phyloP scores from a whole-genome alignment of 2,888 invertebrate species.

The Cheilosia soror region DNA sequence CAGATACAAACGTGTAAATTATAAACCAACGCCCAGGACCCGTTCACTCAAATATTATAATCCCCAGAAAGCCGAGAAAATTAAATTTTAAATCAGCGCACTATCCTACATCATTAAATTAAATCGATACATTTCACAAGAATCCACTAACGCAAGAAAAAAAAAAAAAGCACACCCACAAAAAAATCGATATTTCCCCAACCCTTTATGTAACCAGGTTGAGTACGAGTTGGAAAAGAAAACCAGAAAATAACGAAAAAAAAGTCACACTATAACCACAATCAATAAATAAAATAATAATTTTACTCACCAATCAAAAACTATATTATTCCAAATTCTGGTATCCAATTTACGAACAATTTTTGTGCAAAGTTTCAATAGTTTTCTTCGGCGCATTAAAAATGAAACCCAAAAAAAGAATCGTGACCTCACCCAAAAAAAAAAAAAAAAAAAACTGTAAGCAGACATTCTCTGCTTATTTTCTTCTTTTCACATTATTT shows the following conservation, averaged over 20 bases:
- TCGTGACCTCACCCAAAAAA: slow-evolving; percentile 72
- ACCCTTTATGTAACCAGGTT: slow-evolving; percentile 68
- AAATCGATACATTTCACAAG: slow-evolving; percentile 52
- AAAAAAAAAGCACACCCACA: slow-evolving; percentile 48
- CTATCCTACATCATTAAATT: slow-evolving; percentile 21
- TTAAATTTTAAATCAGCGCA: slow-evolving; percentile 22
- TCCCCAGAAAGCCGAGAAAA: background rate
- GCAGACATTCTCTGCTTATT: slow-evolving; percentile 35
- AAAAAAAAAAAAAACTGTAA: slow-evolving; percentile 1
- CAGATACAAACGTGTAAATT: too few relatives aligned
- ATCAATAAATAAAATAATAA: background rate
- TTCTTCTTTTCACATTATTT: slow-evolving; percentile 6
- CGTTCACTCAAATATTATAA: background rate
- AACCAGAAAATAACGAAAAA: background rate
- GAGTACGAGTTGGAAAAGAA: slow-evolving; percentile 9
- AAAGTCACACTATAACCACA: slow-evolving; percentile 31
- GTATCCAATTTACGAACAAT: slow-evolving; percentile 51
- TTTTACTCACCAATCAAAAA: slow-evolving; percentile 47
- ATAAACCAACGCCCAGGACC: slow-evolving; percentile 4
- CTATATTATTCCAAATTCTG: slow-evolving; percentile 64
- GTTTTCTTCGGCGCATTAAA: slow-evolving; percentile 54
- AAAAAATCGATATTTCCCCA: slow-evolving; percentile 69
- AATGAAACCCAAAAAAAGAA: slow-evolving; percentile 50
- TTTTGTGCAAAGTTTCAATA: slow-evolving; percentile 37
- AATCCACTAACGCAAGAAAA: slow-evolving; percentile 36